Evolutionary conservation across 35 echinoderm and acorn worm genomes (phyloP).

Genomic region (Nesometra sesokonis): DNA sequence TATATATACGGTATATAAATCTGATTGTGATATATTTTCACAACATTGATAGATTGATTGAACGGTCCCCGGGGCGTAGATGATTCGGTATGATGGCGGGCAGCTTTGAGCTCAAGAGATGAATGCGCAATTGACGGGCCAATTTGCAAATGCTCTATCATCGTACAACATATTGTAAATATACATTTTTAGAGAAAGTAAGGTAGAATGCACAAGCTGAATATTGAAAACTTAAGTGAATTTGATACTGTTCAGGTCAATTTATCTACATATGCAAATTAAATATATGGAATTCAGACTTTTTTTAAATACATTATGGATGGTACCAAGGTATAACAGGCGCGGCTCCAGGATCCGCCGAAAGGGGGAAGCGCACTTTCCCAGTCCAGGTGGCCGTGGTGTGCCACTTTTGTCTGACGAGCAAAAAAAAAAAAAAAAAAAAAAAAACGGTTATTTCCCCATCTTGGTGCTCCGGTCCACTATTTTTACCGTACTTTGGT

Average conservation of each 20-base stretch:
- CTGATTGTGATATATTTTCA: background rate
- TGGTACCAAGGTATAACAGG: no score
- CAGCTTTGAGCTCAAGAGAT: background rate
- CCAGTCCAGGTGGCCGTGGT: no score
- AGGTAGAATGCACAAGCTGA: background rate
- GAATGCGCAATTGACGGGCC: background rate
- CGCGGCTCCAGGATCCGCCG: no score
- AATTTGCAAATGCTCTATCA: background rate
- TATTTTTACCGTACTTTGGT: no score
- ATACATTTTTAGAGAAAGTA: background rate
- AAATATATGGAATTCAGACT: no score
- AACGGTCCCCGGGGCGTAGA: background rate
- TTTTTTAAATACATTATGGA: no score
- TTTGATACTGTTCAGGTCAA: background rate
- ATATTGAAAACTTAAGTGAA: background rate
- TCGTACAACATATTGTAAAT: background rate
- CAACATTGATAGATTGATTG: background rate
- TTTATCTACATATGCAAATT: no score
- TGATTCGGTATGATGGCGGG: background rate
- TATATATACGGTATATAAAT: background rate
- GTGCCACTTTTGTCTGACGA: no score
- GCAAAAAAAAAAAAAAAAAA: no score
- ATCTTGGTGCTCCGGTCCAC: no score
- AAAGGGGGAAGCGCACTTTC: no score
- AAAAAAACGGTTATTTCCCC: no score